Evolutionary conservation across 2,888 invertebrate species (phyloP).

Genomic region (Agrochola macilenta): DNA sequence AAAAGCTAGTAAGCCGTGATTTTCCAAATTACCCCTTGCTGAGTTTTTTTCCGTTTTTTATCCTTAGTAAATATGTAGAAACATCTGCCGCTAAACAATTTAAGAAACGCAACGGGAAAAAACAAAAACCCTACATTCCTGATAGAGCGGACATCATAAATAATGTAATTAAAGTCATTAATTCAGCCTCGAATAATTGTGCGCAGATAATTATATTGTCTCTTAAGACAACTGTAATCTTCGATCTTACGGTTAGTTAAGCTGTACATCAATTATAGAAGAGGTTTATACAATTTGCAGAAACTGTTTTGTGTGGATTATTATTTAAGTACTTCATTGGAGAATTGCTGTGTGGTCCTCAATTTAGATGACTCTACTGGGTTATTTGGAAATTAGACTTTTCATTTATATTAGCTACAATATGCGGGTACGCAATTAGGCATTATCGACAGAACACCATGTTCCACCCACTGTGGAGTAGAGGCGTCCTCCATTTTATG

Average conservation of each 20-base stretch:
- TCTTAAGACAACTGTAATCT: slow-evolving; percentile 57
- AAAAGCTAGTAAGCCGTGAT: background rate
- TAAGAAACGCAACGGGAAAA: slow-evolving; percentile 33
- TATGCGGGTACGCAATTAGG: background rate
- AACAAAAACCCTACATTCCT: slow-evolving; percentile 51
- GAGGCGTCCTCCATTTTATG: too few relatives aligned
- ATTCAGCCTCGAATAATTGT: slow-evolving; percentile 63
- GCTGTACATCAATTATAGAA: slow-evolving; percentile 48
- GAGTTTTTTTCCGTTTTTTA: background rate
- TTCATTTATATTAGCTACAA: background rate
- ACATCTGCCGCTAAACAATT: slow-evolving; percentile 21
- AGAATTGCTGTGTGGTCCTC: background rate
- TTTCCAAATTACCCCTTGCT: background rate
- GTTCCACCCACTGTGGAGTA: background rate
- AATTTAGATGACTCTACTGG: background rate
- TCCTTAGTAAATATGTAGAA: background rate
- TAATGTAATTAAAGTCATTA: slow-evolving; percentile 63
- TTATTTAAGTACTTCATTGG: background rate
- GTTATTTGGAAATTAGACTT: background rate
- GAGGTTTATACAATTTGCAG: slow-evolving; percentile 43
- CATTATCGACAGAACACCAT: background rate
- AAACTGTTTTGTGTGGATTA: slow-evolving; percentile 8
- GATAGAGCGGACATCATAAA: slow-evolving; percentile 53
- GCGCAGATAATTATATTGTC: slow-evolving; percentile 65
- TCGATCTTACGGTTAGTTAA: slow-evolving; percentile 57